Percentiles rank a stretch among this genome's conserved stretches.
phyloP scores from a whole-genome alignment of 2,797 vertebrate species.

The Tokudaia muenninki region DNA sequence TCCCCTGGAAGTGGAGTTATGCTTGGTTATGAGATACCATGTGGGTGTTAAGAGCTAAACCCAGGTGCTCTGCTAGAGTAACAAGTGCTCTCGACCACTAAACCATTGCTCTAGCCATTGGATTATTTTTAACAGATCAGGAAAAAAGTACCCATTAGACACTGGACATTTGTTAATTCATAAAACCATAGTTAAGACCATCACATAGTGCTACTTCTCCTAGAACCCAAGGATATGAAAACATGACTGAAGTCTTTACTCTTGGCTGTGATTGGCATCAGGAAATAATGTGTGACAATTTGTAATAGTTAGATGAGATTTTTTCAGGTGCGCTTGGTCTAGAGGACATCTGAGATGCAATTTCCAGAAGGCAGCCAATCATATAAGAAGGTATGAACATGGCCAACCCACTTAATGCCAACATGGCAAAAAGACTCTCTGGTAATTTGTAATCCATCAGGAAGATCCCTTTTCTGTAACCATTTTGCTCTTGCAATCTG shows the following conservation, averaged over 20 bases:
- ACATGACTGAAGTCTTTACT: neutral
- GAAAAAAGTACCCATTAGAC: neutral
- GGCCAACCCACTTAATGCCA: neutral
- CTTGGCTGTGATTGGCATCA: neutral
- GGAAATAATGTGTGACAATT: slow-evolving; percentile 24
- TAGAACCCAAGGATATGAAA: slow-evolving; percentile 38
- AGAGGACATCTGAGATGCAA: slow-evolving; percentile 32
- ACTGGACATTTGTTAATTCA: slow-evolving; percentile 27
- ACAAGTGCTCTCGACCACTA: neutral
- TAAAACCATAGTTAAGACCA: slow-evolving; percentile 58
- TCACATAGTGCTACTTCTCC: neutral
- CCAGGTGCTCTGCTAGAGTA: neutral
- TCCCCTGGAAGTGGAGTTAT: neutral
- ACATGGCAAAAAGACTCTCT: neutral
- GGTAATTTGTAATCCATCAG: neutral
- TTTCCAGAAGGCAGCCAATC: neutral
- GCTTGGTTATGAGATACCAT: neutral
- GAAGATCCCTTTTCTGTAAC: neutral
- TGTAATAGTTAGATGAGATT: neutral
- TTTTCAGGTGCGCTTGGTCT: slow-evolving; percentile 23
- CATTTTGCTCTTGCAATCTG: neutral
- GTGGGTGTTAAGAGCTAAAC: too few species aligned
- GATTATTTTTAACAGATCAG: slow-evolving; percentile 7
- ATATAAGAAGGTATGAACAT: neutral
- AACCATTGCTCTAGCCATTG: neutral